A percentile compares a stretch with the other conserved stretches of the same genome.
phyloP scores from a whole-genome alignment of 2,888 invertebrate species.

The Petrophora chlorosata region DNA sequence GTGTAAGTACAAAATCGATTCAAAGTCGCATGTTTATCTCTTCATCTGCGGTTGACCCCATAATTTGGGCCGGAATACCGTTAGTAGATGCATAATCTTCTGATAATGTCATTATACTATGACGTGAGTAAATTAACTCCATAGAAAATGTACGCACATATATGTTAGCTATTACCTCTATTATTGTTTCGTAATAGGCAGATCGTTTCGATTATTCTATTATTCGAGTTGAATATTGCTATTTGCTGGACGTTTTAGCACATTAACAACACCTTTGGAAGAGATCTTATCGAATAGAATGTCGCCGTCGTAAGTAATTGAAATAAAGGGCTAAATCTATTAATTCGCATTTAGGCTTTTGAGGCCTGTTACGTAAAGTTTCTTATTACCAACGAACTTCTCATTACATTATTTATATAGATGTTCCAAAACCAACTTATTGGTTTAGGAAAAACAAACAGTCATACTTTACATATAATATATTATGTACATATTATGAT shows the following conservation, averaged over 20 bases:
- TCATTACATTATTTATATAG: too few relatives aligned
- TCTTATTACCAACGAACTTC: too few relatives aligned
- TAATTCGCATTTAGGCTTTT: not conserved
- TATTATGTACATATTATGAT: too few relatives aligned
- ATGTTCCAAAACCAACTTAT: conserved; percentile 14
- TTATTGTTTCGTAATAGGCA: conserved; percentile 34
- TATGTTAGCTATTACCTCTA: conserved; percentile 27
- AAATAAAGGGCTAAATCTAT: conserved; percentile 19
- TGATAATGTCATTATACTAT: conserved; percentile 50
- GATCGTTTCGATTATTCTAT: conserved; percentile 28
- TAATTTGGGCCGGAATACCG: conserved; percentile 46
- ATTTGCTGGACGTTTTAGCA: conserved; percentile 10
- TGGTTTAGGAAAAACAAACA: conserved; percentile 16
- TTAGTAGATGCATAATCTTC: conserved; percentile 47
- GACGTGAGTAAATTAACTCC: conserved; percentile 45
- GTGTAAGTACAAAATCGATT: conserved; percentile 28
- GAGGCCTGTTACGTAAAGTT: not conserved
- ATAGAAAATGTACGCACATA: conserved; percentile 26
- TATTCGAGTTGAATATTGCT: conserved; percentile 14
- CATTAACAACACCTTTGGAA: conserved; percentile 21
- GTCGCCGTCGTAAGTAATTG: conserved; percentile 26
- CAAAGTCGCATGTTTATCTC: conserved; percentile 29
- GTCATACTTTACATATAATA: conserved; percentile 22
- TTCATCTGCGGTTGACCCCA: conserved; percentile 30
- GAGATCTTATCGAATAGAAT: conserved; percentile 30